Conservation (phyloP, 2,113 vertebrate genomes). For the Macrotus californicus region DNA sequence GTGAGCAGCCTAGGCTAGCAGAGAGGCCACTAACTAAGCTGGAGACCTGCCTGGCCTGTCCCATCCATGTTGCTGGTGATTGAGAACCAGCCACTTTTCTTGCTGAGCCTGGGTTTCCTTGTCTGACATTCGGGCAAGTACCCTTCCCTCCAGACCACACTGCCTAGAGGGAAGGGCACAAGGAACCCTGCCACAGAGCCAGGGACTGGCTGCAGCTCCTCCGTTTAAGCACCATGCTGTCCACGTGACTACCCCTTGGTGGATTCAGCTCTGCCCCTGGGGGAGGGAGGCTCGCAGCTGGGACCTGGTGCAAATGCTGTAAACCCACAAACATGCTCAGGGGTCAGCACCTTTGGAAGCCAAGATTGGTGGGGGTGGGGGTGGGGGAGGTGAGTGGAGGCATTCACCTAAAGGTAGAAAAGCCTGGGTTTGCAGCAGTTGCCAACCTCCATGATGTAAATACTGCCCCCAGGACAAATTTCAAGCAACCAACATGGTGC, state of each 20-base stretch:
- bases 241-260: too few relatives aligned
- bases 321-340: neutral
- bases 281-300: neutral
- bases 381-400: neutral
- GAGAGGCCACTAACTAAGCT: neutral
- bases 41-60: neutral
- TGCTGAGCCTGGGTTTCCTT: neutral
- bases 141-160: neutral
- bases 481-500: neutral
- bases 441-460: neutral
- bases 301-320: neutral
- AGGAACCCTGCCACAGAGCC: neutral
- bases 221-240: fast-evolving
- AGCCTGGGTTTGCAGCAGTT: neutral
- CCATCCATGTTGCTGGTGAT: fast-evolving
- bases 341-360: neutral
- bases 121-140: neutral
- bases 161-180: neutral
- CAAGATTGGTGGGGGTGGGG: too few relatives aligned
- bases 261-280: neutral
- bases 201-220: neutral
- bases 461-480: neutral
- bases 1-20: neutral
- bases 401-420: neutral
- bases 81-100: neutral